Evolutionary conservation across 2,797 vertebrate species (phyloP).

Genomic region (Clarias platycephalus): DNA sequence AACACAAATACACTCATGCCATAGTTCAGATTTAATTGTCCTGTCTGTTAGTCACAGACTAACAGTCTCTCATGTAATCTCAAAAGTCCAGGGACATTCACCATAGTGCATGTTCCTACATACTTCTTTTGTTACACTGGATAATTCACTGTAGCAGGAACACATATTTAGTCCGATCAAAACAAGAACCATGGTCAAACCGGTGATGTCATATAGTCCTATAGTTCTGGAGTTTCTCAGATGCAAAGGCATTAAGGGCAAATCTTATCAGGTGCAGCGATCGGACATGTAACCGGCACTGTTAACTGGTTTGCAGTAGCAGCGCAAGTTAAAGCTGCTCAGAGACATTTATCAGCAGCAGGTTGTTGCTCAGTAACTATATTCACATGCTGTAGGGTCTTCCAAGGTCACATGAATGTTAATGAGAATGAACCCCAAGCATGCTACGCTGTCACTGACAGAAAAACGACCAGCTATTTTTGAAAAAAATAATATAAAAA

Average conservation of each 20-base stretch:
- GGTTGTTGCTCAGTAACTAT: slow-evolving; percentile 14
- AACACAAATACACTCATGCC: slow-evolving; percentile 14
- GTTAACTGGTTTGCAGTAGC: not conserved
- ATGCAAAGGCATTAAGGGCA: not conserved
- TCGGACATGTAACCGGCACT: not conserved
- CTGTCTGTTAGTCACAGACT: not conserved
- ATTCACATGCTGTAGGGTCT: slow-evolving; percentile 9
- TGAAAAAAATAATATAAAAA: not conserved
- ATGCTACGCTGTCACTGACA: slow-evolving; percentile 1
- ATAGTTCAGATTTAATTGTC: not conserved
- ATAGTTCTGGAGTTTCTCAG: not conserved
- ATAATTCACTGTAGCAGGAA: not conserved
- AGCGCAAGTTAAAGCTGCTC: not conserved
- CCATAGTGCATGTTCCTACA: not conserved
- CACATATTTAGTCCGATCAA: not conserved
- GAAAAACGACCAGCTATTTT: not conserved
- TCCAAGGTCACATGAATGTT: slow-evolving; percentile 17
- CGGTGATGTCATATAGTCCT: not conserved
- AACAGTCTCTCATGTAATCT: not conserved
- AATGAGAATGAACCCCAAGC: slow-evolving; percentile 12
- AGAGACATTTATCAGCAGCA: slow-evolving; percentile 20
- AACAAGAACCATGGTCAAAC: not conserved
- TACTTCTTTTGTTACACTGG: not conserved
- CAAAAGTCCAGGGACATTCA: not conserved
- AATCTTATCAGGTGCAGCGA: not conserved